These are phyloP conservation scores for Trachythela sp. DNA, from an alignment of 64 coral and sea anemone species.

Conservation along the genomic window DNA sequence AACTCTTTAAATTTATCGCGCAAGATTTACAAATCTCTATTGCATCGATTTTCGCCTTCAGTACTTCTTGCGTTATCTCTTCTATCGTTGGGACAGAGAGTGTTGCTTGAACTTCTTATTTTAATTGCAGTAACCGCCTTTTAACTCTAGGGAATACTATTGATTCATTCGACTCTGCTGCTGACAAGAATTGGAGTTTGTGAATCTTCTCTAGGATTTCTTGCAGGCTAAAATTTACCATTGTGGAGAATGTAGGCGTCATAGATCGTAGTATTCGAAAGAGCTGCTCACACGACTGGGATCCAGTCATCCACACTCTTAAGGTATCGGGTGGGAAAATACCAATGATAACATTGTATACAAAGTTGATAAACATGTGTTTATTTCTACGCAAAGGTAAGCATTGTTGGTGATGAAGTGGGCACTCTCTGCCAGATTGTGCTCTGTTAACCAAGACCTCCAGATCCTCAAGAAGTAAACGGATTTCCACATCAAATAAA, in stretches of 20 bases:
- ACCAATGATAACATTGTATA: background rate
- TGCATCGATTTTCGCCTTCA: no score
- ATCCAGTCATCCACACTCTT: background rate
- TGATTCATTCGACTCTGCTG: no score
- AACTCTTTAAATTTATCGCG: no score
- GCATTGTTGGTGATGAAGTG: background rate
- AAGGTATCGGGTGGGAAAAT: background rate
- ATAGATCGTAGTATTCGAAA: background rate
- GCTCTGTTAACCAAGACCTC: background rate
- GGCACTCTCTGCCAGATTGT: background rate
- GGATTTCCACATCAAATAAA: background rate
- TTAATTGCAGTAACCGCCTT: no score
- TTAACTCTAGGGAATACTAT: no score
- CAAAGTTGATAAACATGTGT: background rate
- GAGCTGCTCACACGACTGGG: background rate
- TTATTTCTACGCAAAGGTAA: background rate
- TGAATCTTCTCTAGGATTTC: no score
- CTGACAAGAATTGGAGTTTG: no score
- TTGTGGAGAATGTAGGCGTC: no score
- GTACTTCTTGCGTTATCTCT: no score
- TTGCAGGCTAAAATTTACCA: background rate
- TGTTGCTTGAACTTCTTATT: no score
- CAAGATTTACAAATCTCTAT: no score
- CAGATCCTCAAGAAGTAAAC: background rate
- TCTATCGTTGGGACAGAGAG: no score